Evolutionary conservation across 2,888 invertebrate genomes (phyloP), one percentile per base, ranked within the genome.

Genomic region (Lycophotia porphyrea): DNA sequence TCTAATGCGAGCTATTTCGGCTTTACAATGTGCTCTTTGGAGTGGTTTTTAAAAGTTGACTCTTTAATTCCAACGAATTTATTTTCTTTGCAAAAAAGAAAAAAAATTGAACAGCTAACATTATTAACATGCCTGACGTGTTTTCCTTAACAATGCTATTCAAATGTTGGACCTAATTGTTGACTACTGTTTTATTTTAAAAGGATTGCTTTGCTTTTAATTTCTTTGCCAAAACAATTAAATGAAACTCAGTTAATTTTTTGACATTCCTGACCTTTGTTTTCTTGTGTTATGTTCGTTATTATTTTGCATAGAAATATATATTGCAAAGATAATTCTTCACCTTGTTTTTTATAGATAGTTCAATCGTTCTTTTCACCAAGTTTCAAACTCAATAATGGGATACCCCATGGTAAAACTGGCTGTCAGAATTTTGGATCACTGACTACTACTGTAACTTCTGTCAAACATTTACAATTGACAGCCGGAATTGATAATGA

Each of bases 301-400:
- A 15, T 47, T 72, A 72, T 72, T 49, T 72, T 72, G 58, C 31
- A 58, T 31, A 58, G 21, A 58, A 9, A 7, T 52, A 31, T 18
- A 24, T 18, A 9, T 58, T 31, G 2, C 5, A 13, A 55, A 27
- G n/a, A 55, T n/a, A 15, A 55, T 55, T 31, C 8, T n/a, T 24
- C 11, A 15, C 18, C 0, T 11, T 21, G 5, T 18, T 34, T 73
- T 44, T 42, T 5, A 44, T 21, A 21, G 2, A 60, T 31, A 13
- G 18, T n/a, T 39, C n/a, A 5, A 55, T 31, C 3, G 18, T 31
- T 58, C n/a, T 3, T 78, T 44, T n/a, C n/a, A 21, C 4, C 2
- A 36, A 27, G 27, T 60, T 52, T 9, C 18, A 11, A 21, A 27
- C 27, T 61, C 15, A 15, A 63, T 61, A 80, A 61, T 34, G 18